Evolutionary conservation across 2,888 invertebrate species (phyloP).

Genomic region (Drosophila stalkeri): DNA sequence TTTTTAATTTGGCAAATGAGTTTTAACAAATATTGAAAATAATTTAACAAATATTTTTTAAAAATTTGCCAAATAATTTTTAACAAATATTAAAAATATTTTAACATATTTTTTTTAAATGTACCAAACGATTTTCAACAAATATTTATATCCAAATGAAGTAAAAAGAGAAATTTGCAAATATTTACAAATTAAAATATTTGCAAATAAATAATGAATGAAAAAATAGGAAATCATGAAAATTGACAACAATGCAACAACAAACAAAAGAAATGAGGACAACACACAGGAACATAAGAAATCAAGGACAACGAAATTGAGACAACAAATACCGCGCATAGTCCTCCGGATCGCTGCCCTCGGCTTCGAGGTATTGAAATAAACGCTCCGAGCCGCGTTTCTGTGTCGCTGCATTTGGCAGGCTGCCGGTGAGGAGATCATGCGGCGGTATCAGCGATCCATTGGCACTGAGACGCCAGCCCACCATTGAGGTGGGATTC

Average conservation of each 20-base stretch:
- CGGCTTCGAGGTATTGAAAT: conserved; percentile 91
- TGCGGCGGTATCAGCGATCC: conserved; percentile 85
- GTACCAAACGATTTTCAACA: too few species aligned
- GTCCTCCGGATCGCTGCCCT: conserved; percentile 88
- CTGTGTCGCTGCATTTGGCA: conserved; percentile 84
- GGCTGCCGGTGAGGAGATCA: conserved; percentile 84
- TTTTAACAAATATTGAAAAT: too few species aligned
- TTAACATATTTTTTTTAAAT: too few species aligned
- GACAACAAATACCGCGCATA: conserved; percentile 84
- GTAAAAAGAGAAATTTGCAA: too few species aligned
- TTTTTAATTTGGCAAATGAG: too few species aligned
- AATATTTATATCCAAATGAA: too few species aligned
- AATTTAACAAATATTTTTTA: too few species aligned
- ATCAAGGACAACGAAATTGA: conserved; percentile 21
- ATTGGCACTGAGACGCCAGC: conserved; percentile 85
- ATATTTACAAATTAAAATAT: too few species aligned
- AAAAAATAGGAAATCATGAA: not conserved
- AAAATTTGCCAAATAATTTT: too few species aligned
- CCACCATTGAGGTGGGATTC: conserved; percentile 85
- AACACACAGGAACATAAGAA: not conserved
- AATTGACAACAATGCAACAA: conserved; percentile 14
- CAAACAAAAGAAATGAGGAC: not conserved
- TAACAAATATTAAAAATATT: too few species aligned
- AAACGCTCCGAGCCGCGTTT: conserved; percentile 89
- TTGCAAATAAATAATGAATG: not conserved